Conservation (phyloP, 30 jellyfish, hydroid and myxozoan species). For the Haliclystus octoradiatus region DNA sequence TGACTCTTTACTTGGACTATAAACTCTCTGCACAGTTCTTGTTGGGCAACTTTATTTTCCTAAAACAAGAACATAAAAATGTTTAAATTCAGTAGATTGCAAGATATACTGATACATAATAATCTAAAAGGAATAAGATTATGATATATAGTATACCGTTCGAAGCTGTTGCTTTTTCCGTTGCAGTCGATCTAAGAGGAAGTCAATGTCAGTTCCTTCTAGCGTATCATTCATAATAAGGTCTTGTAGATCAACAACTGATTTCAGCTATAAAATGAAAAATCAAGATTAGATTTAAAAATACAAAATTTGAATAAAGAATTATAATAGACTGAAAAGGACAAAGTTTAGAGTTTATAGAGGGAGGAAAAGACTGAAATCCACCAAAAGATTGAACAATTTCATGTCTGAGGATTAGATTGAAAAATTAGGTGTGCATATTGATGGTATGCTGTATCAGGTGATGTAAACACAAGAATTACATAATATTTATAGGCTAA, state of each 20-base stretch:
- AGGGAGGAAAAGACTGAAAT: too few relatives aligned
- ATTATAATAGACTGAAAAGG: too few relatives aligned
- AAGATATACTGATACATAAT: background rate
- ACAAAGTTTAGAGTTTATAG: too few relatives aligned
- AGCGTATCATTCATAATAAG: constrained; percentile 45
- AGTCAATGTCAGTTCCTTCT: constrained; percentile 53
- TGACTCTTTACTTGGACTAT: constrained; percentile 62
- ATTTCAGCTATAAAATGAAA: background rate
- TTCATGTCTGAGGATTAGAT: too few relatives aligned
- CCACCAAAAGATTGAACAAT: too few relatives aligned
- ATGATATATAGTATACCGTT: constrained; percentile 38
- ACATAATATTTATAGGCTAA: too few relatives aligned
- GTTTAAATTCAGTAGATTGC: background rate
- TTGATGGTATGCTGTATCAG: too few relatives aligned
- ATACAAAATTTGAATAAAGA: too few relatives aligned
- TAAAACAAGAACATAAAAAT: background rate
- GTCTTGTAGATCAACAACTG: constrained; percentile 49
- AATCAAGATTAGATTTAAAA: too few relatives aligned
- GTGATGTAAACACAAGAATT: too few relatives aligned
- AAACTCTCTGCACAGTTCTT: constrained; percentile 79
- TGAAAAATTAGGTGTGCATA: too few relatives aligned
- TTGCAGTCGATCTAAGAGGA: constrained; percentile 53
- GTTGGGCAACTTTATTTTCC: constrained; percentile 91
- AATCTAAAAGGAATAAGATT: too few relatives aligned
- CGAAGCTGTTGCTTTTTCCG: constrained; percentile 51